Evolutionary conservation across 2,113 vertebrate genomes (phyloP), one percentile per base, ranked within the genome.

Genomic region (Eupsittula cactorum): DNA sequence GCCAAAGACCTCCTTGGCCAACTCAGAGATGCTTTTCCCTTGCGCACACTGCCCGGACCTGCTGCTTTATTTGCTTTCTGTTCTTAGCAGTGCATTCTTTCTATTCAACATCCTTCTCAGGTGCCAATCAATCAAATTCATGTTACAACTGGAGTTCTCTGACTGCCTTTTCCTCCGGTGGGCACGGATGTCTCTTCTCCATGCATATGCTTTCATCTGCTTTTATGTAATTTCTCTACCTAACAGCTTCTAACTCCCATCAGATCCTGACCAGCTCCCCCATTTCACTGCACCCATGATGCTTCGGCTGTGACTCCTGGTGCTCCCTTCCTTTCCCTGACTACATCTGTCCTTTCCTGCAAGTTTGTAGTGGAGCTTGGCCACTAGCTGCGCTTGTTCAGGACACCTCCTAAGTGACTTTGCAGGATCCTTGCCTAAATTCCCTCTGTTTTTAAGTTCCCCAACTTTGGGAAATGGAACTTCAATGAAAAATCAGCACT

Each of bases 1-100:
- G 10, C 9, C 55, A 6, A 19, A 41, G 11, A 3, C 41, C 52
- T 49, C 65, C n/a, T 29, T 44, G 71, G 59, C 29, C 52, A 67
- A 8, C 59, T 15, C 18, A 15, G 7, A n/a, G 64, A 17, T 16
- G 49, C 41, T 31, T 49, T 28, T 29, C 27, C 35, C 21, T 25
- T 3, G 0, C 8, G 70, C 6, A 16, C 18, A 47, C 33, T 1
- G 8, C 24, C 31, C 42, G 2, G n/a, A 19, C 7, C 59, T 18
- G 47, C 83, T n/a, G 50, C 63, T 33, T 16, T 1, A 7, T 6
- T 44, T 31, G 37, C 8, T 33, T 41, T 12, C 2, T 53, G 2
- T 33, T 28, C 77, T 44, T 2, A 53, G 60, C 70, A 60, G 49
- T 13, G 67, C 55, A 35, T 59, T n/a, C 33, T 23, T 59, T 59